These are phyloP conservation scores for Pocillopora meandrina DNA, from an alignment of 92 coral and sea anemone species.

Conservation along the genomic window DNA sequence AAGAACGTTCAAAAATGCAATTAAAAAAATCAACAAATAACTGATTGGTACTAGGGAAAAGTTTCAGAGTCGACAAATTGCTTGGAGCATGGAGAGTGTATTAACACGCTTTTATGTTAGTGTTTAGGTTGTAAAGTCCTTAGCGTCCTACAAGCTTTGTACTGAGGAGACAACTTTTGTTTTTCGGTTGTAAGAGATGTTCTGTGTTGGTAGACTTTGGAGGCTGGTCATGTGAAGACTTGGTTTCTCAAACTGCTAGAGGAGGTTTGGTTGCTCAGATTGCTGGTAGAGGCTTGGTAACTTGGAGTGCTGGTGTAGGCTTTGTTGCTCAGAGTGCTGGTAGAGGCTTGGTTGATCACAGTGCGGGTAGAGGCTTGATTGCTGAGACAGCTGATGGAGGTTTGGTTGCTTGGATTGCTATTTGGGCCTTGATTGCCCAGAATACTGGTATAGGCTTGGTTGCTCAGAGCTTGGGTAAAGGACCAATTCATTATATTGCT, in stretches of 20 bases:
- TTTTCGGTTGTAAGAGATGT: constrained; percentile 15
- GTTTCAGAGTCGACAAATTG: constrained; percentile 9
- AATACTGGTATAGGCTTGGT: background rate
- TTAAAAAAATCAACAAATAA: constrained; percentile 11
- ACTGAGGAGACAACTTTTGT: constrained; percentile 10
- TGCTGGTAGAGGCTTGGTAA: constrained; percentile 17
- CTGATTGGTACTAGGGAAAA: constrained; percentile 20
- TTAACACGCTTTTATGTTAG: no score
- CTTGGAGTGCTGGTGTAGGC: constrained; percentile 4
- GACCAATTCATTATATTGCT: background rate
- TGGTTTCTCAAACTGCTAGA: constrained; percentile 17
- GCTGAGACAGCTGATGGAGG: background rate
- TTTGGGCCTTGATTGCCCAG: background rate
- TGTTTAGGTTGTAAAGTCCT: background rate
- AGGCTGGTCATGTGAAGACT: constrained; percentile 7
- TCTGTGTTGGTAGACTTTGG: constrained; percentile 9
- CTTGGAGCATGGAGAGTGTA: background rate
- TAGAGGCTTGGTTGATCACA: constrained; percentile 8
- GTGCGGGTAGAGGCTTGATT: constrained; percentile 7
- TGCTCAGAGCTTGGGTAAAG: background rate
- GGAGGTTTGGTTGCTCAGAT: constrained; percentile 9
- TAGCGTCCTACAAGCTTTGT: constrained; percentile 4
- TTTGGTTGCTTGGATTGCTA: background rate
- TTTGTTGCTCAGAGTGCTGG: constrained; percentile 8
- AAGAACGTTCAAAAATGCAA: background rate